These are phyloP conservation scores for Gandaritis pyraliata DNA, from an alignment of 2,888 invertebrate genomes.

Conservation along the genomic window DNA sequence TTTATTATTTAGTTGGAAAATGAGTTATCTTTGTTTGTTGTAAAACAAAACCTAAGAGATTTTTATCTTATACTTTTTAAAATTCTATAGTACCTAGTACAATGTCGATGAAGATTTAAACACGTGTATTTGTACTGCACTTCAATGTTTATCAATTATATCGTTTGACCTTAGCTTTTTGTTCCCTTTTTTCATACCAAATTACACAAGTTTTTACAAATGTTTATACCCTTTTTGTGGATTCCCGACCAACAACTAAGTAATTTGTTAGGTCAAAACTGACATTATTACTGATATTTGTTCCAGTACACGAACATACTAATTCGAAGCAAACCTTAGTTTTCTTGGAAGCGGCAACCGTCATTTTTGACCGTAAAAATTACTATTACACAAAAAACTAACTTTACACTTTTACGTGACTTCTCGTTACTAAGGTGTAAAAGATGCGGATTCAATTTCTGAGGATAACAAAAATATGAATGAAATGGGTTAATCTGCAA, in stretches of 20 bases:
- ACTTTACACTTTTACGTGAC: too few relatives aligned
- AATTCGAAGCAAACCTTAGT: conserved; percentile 24
- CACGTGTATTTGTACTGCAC: conserved; percentile 14
- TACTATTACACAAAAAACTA: background rate
- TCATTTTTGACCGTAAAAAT: background rate
- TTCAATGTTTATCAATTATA: conserved; percentile 7
- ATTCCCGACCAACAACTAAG: conserved; percentile 27
- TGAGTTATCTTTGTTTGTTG: too few relatives aligned
- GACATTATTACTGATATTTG: conserved; percentile 22
- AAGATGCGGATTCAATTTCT: too few relatives aligned
- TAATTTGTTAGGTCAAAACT: conserved; percentile 32
- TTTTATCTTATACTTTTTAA: too few relatives aligned
- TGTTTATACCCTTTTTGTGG: conserved; percentile 24
- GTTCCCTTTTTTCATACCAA: conserved; percentile 14
- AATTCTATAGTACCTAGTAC: too few relatives aligned
- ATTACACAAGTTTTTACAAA: conserved; percentile 8
- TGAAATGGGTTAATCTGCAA: too few relatives aligned
- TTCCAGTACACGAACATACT: conserved; percentile 35
- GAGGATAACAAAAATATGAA: too few relatives aligned
- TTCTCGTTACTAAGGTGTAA: too few relatives aligned
- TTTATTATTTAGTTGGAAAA: too few relatives aligned
- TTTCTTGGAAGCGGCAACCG: background rate
- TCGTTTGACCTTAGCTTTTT: conserved; percentile 24
- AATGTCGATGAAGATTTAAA: background rate
- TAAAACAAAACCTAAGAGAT: too few relatives aligned